Evolutionary conservation across 2,888 invertebrate species (phyloP), one percentile per base, ranked within the genome.

Genomic region (Reticulitermes lucifugus): DNA sequence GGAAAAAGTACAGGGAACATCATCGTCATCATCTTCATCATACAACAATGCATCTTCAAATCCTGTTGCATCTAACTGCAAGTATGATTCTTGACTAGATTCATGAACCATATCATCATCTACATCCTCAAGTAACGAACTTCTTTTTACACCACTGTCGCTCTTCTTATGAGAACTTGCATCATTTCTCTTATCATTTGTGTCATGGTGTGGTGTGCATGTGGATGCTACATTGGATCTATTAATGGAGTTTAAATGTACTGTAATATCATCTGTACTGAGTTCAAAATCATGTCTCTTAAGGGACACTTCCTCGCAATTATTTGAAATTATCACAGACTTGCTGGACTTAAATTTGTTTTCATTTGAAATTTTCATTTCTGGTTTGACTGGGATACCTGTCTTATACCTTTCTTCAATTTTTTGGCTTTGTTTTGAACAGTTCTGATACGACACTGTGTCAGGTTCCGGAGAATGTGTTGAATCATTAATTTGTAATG

Each of bases 351-450:
- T 65, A n/a, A 5, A 10, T 9, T 10, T 14, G n/a, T 65, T 25
- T 65, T 65, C 65, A 65, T 65, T 65, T 25, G n/a, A n/a, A 65
- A 65, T 65, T 65, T 65, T 65, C 25, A 65, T n/a, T 65, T 25
- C 25, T n/a, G n/a, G n/a, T 65, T 25, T 6, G 65, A 65, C 5
- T n/a, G 55, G 7, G 25, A n/a, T n/a, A 10, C 25, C 65, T 65
- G 7, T 25, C 1, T n/a, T 10, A 7, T 25, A 2, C 4, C 65
- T 65, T 10, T 10, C 12, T n/a, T 14, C 65, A 25, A 12, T 4
- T 10, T 25, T 14, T 65, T 25, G 9, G n/a, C 4, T n/a, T 25
- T 65, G 25, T 7, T 6, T n/a, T 65, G 65, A 10, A 65, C 25
- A 25, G n/a, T 25, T 14, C 65, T 65, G 7, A 65, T 10, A 65